These are phyloP conservation scores for Pseudobourletiella spinata DNA, from an alignment of 1,140 invertebrate genomes.

Conservation along the genomic window DNA sequence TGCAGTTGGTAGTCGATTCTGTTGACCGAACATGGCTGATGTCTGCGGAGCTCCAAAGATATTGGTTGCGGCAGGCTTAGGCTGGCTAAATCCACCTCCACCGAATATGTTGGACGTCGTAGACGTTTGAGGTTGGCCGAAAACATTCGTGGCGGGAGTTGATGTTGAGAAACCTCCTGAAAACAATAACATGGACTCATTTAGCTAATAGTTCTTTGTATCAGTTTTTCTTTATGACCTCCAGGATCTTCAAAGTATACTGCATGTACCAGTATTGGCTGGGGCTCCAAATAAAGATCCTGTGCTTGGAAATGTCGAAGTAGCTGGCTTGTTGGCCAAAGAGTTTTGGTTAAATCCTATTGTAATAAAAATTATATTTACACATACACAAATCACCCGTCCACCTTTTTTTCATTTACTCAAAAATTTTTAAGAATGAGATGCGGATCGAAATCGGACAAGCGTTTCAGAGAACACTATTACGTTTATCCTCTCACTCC, in stretches of 20 bases:
- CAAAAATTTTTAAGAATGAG: too few species aligned
- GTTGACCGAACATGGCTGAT: conserved; percentile 12
- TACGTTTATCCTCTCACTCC: too few species aligned
- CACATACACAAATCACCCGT: too few species aligned
- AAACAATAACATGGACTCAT: not conserved
- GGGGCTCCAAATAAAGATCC: conserved; percentile 3
- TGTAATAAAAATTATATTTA: too few species aligned
- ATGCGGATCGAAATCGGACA: too few species aligned
- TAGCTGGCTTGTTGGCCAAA: conserved; percentile 4
- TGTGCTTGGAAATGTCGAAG: conserved; percentile 1
- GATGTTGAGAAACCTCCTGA: conserved; percentile 12
- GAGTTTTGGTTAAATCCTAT: not conserved
- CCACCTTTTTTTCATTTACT: not conserved
- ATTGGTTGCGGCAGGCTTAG: conserved; percentile 12
- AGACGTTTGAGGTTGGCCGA: conserved; percentile 9
- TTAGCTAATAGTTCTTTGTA: not conserved
- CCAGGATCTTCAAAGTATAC: too few species aligned
- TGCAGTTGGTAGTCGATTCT: conserved; percentile 8
- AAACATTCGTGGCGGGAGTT: conserved; percentile 12
- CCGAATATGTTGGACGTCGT: conserved; percentile 9
- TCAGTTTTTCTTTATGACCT: not conserved
- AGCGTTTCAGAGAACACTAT: too few species aligned
- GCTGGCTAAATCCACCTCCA: conserved; percentile 12
- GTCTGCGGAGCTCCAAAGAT: conserved; percentile 8
- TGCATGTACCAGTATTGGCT: conserved; percentile 3